Base-by-base conservation (phyloP, 2,888 invertebrate species). In the Mythimna ferrago region DNA sequence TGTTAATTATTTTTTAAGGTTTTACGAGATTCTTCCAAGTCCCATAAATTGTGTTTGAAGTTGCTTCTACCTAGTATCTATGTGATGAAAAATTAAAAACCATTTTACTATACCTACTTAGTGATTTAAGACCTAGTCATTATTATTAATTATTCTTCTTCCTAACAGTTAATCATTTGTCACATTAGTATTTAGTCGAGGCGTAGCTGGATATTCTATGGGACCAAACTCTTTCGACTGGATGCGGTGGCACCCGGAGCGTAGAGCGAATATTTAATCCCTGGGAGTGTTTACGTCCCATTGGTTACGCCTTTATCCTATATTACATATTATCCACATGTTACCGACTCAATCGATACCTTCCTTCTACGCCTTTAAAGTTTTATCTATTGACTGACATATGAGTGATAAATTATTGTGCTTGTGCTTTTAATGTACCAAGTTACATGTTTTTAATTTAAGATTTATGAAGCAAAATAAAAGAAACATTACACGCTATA, bases 371-470 rank as follows among this genome's bases (percentile, higher is more conserved):
- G 93, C 93, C 93, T 95, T 93, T 91, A 83, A 90, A 83, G 77
- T 91, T 91, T 92, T 91, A 90, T 94, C 93, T 95, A 94, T 93
- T 92, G 96, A 96, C 96, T 96, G 96, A 96, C 88, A 89, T 92
- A 90, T 90, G 92, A 95, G 94, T 95, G 95, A 96, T 95, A 94
- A 86, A 92, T 90, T 86, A 93, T 92, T 92, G 93, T 94, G 96
- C 96, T 96, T 96, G 94, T 95, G 96, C 96, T 96, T 96, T 94
- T 92, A 94, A 93, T 95, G 94, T 96, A 94, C 91, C 94, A 94
- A 94, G 93, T 94, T 91, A 93, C 91, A 92, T 92, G 89, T 92
- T 95, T 92, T 93, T 91, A 89, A 88, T 93, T 94, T 93, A 93
- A 92, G 87, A 88, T 90, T 92, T 91, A 90, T 92, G 87, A 91